Conservation (phyloP, 2,888 invertebrate genomes). For the Pinctada fucata region DNA sequence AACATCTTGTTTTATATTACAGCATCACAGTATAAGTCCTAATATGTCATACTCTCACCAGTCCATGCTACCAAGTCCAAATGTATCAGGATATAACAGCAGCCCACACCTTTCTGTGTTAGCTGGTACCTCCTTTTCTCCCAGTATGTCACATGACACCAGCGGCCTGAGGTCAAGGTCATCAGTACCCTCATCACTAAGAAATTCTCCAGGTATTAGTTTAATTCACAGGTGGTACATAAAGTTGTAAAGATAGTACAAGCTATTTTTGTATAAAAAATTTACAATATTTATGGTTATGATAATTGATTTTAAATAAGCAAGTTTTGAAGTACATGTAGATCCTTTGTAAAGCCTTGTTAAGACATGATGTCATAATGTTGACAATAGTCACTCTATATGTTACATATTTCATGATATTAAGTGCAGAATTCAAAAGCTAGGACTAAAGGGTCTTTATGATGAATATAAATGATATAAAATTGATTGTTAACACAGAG, state of each 20-base stretch:
- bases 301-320: no score
- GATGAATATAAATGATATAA: no score
- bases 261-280: background rate
- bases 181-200: constrained; percentile 50
- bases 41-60: background rate
- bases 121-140: constrained; percentile 39
- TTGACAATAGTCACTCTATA: no score
- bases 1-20: background rate
- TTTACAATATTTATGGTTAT: no score
- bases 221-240: background rate
- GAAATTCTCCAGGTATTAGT: constrained; percentile 56
- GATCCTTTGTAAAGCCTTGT: no score
- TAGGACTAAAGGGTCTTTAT: no score
- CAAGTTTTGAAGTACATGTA: no score
- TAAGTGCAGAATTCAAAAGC: no score
- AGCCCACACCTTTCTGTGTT: constrained; percentile 33
- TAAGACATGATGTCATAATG: no score
- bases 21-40: background rate
- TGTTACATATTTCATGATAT: no score
- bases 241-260: background rate
- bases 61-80: background rate
- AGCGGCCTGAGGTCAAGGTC: constrained; percentile 57
- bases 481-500: no score
- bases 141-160: constrained; percentile 43
- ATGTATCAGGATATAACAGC: constrained; percentile 18